These are phyloP conservation scores for Anabacerthia variegaticeps DNA, from an alignment of 2,797 vertebrate species.

Conservation along the genomic window DNA sequence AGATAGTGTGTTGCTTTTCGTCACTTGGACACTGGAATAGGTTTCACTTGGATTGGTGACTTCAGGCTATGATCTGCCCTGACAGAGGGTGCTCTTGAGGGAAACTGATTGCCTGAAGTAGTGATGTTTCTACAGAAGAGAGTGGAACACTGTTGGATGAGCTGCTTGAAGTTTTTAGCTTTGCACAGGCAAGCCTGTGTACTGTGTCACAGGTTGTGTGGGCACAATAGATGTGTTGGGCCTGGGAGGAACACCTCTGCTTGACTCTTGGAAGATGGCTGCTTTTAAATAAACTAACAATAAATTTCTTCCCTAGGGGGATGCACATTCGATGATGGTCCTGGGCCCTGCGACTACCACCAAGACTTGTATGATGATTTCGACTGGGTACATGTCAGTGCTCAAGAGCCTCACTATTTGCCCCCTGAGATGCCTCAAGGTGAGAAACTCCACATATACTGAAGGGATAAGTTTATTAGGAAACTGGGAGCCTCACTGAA, in stretches of 20 bases:
- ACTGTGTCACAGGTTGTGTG: not conserved
- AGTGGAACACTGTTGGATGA: not conserved
- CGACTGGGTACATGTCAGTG: constrained; percentile 95
- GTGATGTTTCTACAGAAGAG: not conserved
- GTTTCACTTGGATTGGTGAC: not conserved
- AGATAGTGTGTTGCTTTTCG: not conserved
- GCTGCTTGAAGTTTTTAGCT: not conserved
- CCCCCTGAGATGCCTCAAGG: constrained; percentile 94
- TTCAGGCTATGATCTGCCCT: not conserved
- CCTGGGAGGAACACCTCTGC: not conserved
- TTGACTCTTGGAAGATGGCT: not conserved
- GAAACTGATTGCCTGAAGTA: not conserved
- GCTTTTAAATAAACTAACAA: not conserved
- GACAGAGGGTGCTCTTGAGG: not conserved
- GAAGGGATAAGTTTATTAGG: not conserved
- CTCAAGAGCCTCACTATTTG: constrained; percentile 90
- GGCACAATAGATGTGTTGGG: not conserved
- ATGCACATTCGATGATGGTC: constrained; percentile 92
- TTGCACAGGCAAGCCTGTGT: not conserved
- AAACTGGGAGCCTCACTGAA: not conserved
- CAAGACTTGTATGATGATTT: constrained; percentile 96
- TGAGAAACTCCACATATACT: constrained; percentile 61
- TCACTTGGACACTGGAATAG: not conserved
- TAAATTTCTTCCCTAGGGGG: constrained; percentile 81
- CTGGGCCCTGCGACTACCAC: constrained; percentile 93